A percentile compares a stretch with the other conserved stretches of the same genome.
These are phyloP conservation scores for Penaeus chinensis DNA, from an alignment of 1,140 invertebrate species.

Conservation along the genomic window DNA sequence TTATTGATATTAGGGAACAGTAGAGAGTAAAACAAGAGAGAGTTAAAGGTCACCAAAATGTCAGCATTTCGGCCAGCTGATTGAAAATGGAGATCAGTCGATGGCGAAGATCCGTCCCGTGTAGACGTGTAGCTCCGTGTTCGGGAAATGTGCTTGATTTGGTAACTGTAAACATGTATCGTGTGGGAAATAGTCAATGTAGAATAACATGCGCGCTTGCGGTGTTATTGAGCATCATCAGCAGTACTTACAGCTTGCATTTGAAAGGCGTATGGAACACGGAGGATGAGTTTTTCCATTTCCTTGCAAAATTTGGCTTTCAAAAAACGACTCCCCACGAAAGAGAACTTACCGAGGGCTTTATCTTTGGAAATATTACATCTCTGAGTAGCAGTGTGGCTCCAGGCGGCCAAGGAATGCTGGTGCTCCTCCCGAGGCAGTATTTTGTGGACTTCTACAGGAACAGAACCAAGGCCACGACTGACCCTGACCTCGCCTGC, in stretches of 20 bases:
- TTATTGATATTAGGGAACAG: too few relatives aligned
- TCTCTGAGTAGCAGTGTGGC: background rate
- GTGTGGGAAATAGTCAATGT: too few relatives aligned
- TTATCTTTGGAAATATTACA: conserved; percentile 91
- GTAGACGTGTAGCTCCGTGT: too few relatives aligned
- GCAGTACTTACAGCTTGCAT: conserved; percentile 15
- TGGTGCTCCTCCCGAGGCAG: conserved; percentile 34
- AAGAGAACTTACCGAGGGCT: conserved; percentile 86
- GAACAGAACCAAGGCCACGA: conserved; percentile 30
- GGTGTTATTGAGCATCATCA: too few relatives aligned
- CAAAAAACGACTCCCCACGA: conserved; percentile 92
- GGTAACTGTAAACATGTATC: too few relatives aligned
- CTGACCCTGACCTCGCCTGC: conserved; percentile 43
- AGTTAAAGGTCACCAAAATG: too few relatives aligned
- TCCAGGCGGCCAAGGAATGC: conserved; percentile 5
- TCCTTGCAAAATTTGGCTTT: conserved; percentile 95
- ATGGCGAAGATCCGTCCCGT: too few relatives aligned
- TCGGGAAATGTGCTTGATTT: too few relatives aligned
- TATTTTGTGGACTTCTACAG: conserved; percentile 48
- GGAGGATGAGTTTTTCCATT: conserved; percentile 83
- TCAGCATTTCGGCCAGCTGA: too few relatives aligned
- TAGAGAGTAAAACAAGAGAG: too few relatives aligned
- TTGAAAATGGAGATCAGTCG: too few relatives aligned
- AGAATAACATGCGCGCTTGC: too few relatives aligned
- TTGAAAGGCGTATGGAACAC: conserved; percentile 33